Base-by-base conservation (phyloP, 2,888 invertebrate species). In the Coenonympha glycerion region DNA sequence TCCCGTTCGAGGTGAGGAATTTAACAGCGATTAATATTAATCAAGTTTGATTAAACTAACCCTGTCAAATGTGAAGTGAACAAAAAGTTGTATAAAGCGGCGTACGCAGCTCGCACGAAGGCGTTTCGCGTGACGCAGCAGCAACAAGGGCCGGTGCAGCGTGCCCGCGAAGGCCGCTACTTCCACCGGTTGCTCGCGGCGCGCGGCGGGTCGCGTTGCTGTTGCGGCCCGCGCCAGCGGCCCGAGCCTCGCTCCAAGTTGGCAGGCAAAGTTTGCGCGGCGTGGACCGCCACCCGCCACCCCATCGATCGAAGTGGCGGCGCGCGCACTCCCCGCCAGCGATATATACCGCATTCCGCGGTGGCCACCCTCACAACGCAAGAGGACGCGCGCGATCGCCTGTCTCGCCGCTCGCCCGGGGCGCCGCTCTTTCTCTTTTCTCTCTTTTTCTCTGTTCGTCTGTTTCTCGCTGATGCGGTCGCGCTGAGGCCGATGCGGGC, bases 401-500 rank as follows among this genome's bases (percentile, higher is more conserved):
- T 83, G 69, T 66, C 80, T 72, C 70, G 80, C 83, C 83, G 86
- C 84, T 83, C 85, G 82, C 79, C 83, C 73, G 83, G 81, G 83
- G 81, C 86, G 79, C 87, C 79, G 77, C 85, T 86, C 85, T 88
- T 77, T 88, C 82, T 83, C 80, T 80, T 77, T 78, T 79, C 83
- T 84, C 79, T 82, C 77, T 80, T 79, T 87, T 82, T 83, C 79
- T 87, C 84, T 83, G 77, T 84, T 82, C 79, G 79, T 85, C 82
- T 87, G 76, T 85, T 78, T 87, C 77, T 83, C 76, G 76, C 76
- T 81, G 74, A 85, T 86, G 85, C 78, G 82, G 85, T 73, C 80
- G 82, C 80, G 83, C 80, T 84, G 83, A 82, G 79, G 85, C 84
- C 76, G 85, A 86, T 88, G 84, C 82, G 77, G 82, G 87, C 87